Base-by-base conservation (phyloP, 2,888 invertebrate species). In the Microctonus brassicae region DNA sequence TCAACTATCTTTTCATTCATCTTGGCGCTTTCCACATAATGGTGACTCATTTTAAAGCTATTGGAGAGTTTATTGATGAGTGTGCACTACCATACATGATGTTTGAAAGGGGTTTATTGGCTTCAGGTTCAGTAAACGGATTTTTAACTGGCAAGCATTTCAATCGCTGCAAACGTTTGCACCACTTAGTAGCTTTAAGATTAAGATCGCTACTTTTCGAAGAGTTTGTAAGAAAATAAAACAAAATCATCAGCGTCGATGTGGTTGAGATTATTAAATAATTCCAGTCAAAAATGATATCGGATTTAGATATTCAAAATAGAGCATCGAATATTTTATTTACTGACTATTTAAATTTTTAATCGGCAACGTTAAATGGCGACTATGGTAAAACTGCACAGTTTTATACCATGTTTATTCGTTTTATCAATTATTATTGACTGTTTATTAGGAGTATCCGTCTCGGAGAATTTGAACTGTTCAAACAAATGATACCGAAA, bases 121-220 rank as follows among this genome's bases (percentile, higher is more conserved):
- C 83, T 0, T 71, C 69, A 39, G 84, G 84, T 9, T 85, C 84
- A 0, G 73, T 80, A 66, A 77, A 79, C 73, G 76, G 83, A 24
- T 84, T 85, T 72, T 71, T 85, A 9, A 79, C 79, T n/a, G 75
- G 84, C 66, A 85, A 84, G 64, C 81, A 84, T 74, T 85, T 83
- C 36, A 86, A 86, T 77, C 79, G 83, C 0, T 84, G 84, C 63
- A 84, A 84, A 74, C 79, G 83, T 0, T 60, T 84, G 57, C 83
- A 84, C 76, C 82, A 83, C 5, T 69, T 85, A 52, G 65, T 73
- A n/a, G n/a, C n/a, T n/a, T n/a, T n/a, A n/a, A n/a, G n/a, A n/a
- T n/a, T n/a, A n/a, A n/a, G n/a, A n/a, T n/a, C n/a, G n/a, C n/a
- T n/a, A n/a, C n/a, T n/a, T n/a, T n/a, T n/a, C n/a, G n/a, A n/a